Conservation (phyloP, 1,140 invertebrate genomes). For the Oryctes rhinoceros region DNA sequence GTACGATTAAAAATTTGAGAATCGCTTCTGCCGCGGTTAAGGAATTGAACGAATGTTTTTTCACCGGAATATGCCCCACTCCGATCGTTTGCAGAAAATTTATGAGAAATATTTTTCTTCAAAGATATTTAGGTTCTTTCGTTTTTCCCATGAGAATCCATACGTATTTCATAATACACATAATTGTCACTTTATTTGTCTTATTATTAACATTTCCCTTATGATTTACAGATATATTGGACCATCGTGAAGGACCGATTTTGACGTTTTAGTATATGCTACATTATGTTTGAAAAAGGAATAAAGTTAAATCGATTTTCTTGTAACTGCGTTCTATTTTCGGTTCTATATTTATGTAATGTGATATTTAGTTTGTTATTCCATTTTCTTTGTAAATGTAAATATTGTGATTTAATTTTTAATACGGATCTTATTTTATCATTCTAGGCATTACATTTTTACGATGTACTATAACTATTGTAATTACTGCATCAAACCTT, state of each 20-base stretch:
- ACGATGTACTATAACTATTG: constrained; percentile 1
- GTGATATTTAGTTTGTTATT: neutral
- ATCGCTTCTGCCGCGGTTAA: too few species aligned
- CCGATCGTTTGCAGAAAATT: too few species aligned
- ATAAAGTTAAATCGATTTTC: neutral
- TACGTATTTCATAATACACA: too few species aligned
- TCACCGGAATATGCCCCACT: too few species aligned
- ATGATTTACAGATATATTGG: constrained; percentile 78
- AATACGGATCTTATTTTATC: constrained; percentile 2
- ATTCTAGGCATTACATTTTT: constrained; percentile 6
- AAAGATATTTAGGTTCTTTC: too few species aligned
- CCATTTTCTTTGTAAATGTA: neutral
- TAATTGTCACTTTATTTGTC: too few species aligned
- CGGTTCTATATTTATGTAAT: constrained; percentile 41
- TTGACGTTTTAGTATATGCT: constrained; percentile 77
- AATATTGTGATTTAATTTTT: constrained; percentile 43
- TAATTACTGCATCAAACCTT: constrained; percentile 40
- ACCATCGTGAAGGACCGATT: constrained; percentile 86
- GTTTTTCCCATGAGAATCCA: too few species aligned
- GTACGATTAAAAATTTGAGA: too few species aligned
- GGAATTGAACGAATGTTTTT: too few species aligned
- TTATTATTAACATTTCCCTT: constrained; percentile 44
- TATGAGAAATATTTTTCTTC: too few species aligned
- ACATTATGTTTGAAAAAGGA: neutral
- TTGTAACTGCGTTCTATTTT: neutral